phyloP scores from a whole-genome alignment of 2,888 invertebrate species.

The Pilophorus perplexus region DNA sequence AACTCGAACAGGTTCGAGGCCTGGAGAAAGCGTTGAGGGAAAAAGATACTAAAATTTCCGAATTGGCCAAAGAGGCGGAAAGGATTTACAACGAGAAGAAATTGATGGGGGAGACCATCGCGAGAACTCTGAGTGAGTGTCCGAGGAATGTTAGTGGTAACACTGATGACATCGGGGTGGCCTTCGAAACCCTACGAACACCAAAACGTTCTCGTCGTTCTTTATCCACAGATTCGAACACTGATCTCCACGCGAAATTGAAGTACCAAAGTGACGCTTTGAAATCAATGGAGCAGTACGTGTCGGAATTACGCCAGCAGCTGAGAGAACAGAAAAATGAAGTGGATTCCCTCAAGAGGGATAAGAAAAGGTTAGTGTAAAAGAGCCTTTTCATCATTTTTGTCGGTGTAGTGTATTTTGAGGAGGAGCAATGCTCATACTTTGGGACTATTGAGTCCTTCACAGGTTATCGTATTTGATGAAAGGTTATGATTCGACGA shows the following conservation, averaged over 20 bases:
- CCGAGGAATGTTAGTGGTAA: no score
- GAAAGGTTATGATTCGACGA: no score
- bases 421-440: no score
- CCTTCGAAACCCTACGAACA: no score
- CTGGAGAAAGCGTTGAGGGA: constrained; percentile 8
- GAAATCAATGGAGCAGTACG: constrained; percentile 28
- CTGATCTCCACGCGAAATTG: constrained; percentile 5
- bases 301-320: constrained; percentile 15
- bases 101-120: constrained; percentile 29
- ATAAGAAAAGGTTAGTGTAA: constrained; percentile 15
- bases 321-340: not conserved
- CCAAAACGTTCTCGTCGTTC: not conserved
- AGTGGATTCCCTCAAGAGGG: constrained; percentile 1
- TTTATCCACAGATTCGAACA: constrained; percentile 9
- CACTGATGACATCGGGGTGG: no score
- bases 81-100: constrained; percentile 10
- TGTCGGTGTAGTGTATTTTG: no score
- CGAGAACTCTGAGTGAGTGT: constrained; percentile 17
- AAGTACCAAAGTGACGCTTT: constrained; percentile 14
- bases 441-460: no score
- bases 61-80: not conserved
- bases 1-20: not conserved
- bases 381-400: no score
- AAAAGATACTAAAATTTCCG: constrained; percentile 14
- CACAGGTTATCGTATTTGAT: no score